Evolutionary conservation across 2,888 invertebrate genomes (phyloP).

Genomic region (Sphaerophoria taeniata): DNA sequence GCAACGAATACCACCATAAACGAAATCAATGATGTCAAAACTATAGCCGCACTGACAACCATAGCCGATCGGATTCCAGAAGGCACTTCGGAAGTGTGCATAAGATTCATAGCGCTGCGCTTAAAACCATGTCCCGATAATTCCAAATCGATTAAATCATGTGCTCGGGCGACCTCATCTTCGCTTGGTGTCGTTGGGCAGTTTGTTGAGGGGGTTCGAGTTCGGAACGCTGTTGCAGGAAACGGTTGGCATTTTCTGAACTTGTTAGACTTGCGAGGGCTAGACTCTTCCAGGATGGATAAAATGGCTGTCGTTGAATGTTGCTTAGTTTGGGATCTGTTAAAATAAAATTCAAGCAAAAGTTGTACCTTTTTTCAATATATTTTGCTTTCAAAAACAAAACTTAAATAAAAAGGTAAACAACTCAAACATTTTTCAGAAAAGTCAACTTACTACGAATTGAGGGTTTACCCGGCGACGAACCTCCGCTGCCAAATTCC

Average conservation of each 20-base stretch:
- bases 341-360: conserved; percentile 71
- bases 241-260: conserved; percentile 53
- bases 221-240: conserved; percentile 70
- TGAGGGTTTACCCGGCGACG: conserved; percentile 27
- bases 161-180: too few species aligned
- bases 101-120: too few species aligned
- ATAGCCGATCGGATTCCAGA: too few species aligned
- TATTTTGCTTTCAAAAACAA: conserved; percentile 59
- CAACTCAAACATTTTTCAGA: conserved; percentile 12
- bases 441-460: conserved; percentile 75
- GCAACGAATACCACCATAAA: too few species aligned
- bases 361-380: conserved; percentile 71
- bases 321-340: conserved; percentile 62
- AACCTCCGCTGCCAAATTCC: conserved; percentile 82
- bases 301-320: conserved; percentile 76
- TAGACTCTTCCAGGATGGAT: conserved; percentile 81
- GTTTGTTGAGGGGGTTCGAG: conserved; percentile 71
- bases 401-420: conserved; percentile 34
- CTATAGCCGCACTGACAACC: too few species aligned
- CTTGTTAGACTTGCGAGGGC: conserved; percentile 79
- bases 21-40: too few species aligned
- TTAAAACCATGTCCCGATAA: too few species aligned
- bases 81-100: too few species aligned
- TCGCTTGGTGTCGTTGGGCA: conserved; percentile 57
- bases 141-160: too few species aligned